Conservation (phyloP, 2,797 vertebrate genomes). For the Melanotaenia nigrans region DNA sequence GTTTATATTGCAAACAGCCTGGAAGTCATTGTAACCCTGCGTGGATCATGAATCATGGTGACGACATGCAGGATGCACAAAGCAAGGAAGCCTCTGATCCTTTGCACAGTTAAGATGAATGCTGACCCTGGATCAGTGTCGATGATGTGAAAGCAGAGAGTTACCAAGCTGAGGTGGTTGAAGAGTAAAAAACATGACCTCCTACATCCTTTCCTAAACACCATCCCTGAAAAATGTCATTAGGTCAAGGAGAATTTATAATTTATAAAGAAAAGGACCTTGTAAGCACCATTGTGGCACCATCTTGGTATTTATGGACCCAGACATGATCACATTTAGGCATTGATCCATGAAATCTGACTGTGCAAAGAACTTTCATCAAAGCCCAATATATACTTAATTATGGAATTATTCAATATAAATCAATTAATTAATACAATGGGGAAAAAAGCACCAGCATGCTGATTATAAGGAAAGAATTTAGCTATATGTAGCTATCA, state of each 20-base stretch:
- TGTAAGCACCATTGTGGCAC: background rate
- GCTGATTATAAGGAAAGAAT: too few relatives aligned
- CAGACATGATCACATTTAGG: background rate
- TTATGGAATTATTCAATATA: background rate
- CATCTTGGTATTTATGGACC: background rate
- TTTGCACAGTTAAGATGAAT: slow-evolving; percentile 51
- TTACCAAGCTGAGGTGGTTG: slow-evolving; percentile 34
- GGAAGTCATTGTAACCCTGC: slow-evolving; percentile 37
- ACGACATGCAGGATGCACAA: slow-evolving; percentile 37
- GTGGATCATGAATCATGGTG: slow-evolving; percentile 34
- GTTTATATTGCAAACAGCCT: slow-evolving; percentile 21
- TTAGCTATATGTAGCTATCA: background rate
- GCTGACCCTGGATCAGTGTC: slow-evolving; percentile 48
- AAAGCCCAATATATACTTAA: background rate
- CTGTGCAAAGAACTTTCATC: background rate
- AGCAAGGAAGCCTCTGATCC: slow-evolving; percentile 36
- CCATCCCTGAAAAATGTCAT: background rate
- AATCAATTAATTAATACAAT: too few relatives aligned
- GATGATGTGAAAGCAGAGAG: slow-evolving; percentile 42
- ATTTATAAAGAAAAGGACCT: background rate
- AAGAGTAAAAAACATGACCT: background rate
- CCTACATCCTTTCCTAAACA: background rate
- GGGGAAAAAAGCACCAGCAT: too few relatives aligned
- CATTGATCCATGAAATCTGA: background rate
- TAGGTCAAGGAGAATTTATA: background rate